Evolutionary conservation across 2,113 vertebrate species (phyloP).

Genomic region (Stomatorhinus ivindoensis): DNA sequence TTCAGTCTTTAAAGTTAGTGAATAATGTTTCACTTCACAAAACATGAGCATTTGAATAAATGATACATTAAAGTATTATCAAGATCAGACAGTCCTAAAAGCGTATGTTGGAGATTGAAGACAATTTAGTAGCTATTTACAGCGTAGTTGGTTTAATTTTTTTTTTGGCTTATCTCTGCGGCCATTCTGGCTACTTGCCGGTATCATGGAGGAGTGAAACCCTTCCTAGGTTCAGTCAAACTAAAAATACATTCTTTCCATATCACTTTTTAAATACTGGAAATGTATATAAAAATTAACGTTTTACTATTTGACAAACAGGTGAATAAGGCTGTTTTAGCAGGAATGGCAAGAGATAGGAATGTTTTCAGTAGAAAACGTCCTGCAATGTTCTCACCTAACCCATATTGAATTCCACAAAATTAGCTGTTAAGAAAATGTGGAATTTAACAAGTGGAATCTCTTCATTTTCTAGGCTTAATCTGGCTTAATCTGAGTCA

Average conservation of each 20-base stretch:
- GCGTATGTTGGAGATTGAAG: neutral
- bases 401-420: neutral
- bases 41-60: neutral
- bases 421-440: neutral
- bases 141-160: neutral
- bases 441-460: neutral
- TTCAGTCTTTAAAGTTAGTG: neutral
- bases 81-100: neutral
- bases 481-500: neutral
- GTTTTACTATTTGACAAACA: neutral
- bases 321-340: neutral
- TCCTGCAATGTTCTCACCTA: neutral
- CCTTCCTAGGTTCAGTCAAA: neutral
- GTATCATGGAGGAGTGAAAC: neutral
- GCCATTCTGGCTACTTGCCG: neutral
- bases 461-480: neutral
- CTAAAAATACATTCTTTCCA: neutral
- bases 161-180: neutral
- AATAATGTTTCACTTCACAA: neutral
- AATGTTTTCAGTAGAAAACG: neutral
- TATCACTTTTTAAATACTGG: neutral
- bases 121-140: neutral
- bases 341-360: neutral
- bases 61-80: neutral
- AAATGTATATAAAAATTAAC: neutral